A percentile compares a stretch with the other conserved stretches of the same genome.
Conservation (phyloP, 1,140 invertebrate species). For the Brachystomella parvula region DNA sequence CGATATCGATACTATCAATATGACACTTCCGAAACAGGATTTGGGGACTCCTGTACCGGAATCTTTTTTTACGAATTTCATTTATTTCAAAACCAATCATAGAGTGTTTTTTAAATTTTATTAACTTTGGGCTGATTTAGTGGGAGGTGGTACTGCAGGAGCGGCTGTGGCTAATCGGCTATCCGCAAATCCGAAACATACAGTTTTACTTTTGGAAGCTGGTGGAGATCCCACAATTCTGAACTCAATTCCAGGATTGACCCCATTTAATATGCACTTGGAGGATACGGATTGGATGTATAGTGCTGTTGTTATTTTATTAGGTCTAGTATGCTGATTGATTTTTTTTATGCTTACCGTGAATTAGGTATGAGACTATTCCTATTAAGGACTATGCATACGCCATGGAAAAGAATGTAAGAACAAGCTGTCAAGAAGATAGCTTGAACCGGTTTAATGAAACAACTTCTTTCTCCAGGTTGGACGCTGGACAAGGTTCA, state of each 20-base stretch:
- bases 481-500: neutral
- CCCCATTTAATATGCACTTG: constrained; percentile 12
- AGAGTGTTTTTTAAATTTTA: neutral
- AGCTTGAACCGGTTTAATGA: neutral
- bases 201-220: constrained; percentile 20
- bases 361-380: too few relatives aligned
- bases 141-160: constrained; percentile 21
- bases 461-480: neutral
- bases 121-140: constrained; percentile 6
- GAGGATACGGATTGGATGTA: constrained; percentile 22
- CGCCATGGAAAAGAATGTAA: constrained; percentile 8
- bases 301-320: neutral
- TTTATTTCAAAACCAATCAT: neutral
- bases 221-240: constrained; percentile 19
- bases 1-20: neutral
- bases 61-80: neutral
- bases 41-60: too few relatives aligned
- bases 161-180: constrained; percentile 23
- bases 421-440: neutral
- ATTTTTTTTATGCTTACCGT: neutral
- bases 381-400: constrained; percentile 5
- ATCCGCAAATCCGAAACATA: constrained; percentile 2
- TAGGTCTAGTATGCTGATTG: neutral
- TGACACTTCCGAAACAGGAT: neutral
- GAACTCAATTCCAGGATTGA: constrained; percentile 9